These are phyloP conservation scores for Oscheius myriophilus DNA, from an alignment of 2,888 invertebrate genomes.

Conservation along the genomic window DNA sequence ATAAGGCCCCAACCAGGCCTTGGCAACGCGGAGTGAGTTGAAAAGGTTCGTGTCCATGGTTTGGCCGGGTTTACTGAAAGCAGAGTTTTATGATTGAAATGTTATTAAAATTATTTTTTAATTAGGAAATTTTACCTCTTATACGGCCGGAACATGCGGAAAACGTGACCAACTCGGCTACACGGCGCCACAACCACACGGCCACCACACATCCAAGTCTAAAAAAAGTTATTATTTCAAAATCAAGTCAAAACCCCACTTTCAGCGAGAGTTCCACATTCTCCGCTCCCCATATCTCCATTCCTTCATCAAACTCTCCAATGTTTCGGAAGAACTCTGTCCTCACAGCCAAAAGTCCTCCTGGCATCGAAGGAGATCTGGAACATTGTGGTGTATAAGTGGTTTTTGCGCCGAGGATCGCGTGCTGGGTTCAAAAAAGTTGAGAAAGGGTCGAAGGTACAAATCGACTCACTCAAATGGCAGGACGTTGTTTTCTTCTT, in stretches of 20 bases:
- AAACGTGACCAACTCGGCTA: slow-evolving; percentile 95
- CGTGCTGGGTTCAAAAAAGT: neutral
- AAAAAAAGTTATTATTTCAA: neutral
- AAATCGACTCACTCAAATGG: slow-evolving; percentile 60
- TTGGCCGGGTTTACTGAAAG: slow-evolving; percentile 74
- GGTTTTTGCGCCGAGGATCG: neutral
- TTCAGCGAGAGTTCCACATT: slow-evolving; percentile 93
- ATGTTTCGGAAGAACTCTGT: slow-evolving; percentile 95
- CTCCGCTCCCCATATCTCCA: slow-evolving; percentile 99
- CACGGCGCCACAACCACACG: slow-evolving; percentile 93
- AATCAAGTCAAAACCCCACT: slow-evolving; percentile 75
- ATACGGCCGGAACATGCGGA: slow-evolving; percentile 97
- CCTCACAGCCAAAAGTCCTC: slow-evolving; percentile 90
- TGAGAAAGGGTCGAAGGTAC: neutral
- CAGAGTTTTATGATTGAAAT: neutral
- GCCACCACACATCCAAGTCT: slow-evolving; percentile 98
- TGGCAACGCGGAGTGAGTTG: slow-evolving; percentile 96
- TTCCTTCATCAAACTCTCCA: slow-evolving; percentile 97
- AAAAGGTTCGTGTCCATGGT: slow-evolving; percentile 83
- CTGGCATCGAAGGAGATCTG: slow-evolving; percentile 94
- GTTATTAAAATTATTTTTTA: neutral
- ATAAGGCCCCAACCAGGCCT: slow-evolving; percentile 96
- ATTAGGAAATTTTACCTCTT: slow-evolving; percentile 76
- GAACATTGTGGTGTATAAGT: slow-evolving; percentile 1
- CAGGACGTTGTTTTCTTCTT: slow-evolving; percentile 77